These are phyloP conservation scores for Cataglyphis rosenhaueri DNA, from an alignment of 2,888 invertebrate species.

Conservation along the genomic window DNA sequence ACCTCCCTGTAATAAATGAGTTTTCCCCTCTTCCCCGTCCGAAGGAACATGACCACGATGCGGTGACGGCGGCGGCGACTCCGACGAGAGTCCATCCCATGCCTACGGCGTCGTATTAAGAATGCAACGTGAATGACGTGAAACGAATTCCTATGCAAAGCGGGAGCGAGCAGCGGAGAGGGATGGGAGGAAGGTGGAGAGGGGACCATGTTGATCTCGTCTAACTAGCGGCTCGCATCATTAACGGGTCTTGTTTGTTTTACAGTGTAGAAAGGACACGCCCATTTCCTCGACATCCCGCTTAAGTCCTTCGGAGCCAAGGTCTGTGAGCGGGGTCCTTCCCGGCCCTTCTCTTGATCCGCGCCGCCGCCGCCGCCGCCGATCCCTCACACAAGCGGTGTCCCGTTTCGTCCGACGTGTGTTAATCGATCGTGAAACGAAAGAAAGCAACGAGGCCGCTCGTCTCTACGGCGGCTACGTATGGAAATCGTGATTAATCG, in stretches of 20 bases:
- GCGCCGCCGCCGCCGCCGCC: constrained; percentile 34
- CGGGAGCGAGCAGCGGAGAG: constrained; percentile 33
- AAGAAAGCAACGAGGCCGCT: not conserved
- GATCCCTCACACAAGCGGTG: constrained; percentile 61
- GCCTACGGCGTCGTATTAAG: constrained; percentile 70
- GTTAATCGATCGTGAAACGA: constrained; percentile 53
- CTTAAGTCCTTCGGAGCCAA: constrained; percentile 63
- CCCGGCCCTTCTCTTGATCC: constrained; percentile 65
- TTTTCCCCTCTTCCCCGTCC: not conserved
- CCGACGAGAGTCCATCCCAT: constrained; percentile 61
- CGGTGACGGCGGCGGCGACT: constrained; percentile 21
- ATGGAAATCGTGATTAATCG: constrained; percentile 25
- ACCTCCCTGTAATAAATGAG: not conserved
- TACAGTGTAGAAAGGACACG: constrained; percentile 78
- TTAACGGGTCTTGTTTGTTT: constrained; percentile 81
- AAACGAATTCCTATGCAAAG: constrained; percentile 81
- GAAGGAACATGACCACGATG: not conserved
- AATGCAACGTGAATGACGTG: constrained; percentile 77
- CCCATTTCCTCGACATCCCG: constrained; percentile 73
- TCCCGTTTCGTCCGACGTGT: constrained; percentile 55
- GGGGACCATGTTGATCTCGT: constrained; percentile 57
- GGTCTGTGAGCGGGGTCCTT: constrained; percentile 50
- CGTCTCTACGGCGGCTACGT: not conserved
- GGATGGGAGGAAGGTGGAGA: not conserved
- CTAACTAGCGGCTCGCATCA: constrained; percentile 78